These are phyloP conservation scores for Sialia sialis DNA, from an alignment of 2,113 vertebrate species.

Conservation along the genomic window DNA sequence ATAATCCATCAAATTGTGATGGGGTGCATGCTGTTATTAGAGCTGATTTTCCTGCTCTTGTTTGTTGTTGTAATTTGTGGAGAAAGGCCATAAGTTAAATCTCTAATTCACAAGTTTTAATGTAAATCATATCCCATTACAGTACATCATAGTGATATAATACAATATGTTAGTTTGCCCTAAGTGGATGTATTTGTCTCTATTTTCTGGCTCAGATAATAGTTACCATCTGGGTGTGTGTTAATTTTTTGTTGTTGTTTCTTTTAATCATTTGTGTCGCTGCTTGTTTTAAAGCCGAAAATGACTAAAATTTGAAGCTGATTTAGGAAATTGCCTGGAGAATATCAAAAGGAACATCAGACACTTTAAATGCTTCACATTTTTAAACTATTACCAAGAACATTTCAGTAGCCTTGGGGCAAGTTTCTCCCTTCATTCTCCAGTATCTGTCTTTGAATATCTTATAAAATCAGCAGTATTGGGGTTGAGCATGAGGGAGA, in stretches of 20 bases:
- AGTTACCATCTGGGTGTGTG: slow-evolving; percentile 73
- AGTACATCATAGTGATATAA: slow-evolving; percentile 66
- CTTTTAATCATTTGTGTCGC: slow-evolving; percentile 53
- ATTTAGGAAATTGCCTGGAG: slow-evolving; percentile 63
- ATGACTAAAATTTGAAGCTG: slow-evolving; percentile 70
- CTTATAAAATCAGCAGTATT: background rate
- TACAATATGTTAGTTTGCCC: slow-evolving; percentile 69
- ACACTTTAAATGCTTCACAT: slow-evolving; percentile 33
- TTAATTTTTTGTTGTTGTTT: slow-evolving; percentile 69
- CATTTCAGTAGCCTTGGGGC: slow-evolving; percentile 12
- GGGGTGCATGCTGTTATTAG: slow-evolving; percentile 36
- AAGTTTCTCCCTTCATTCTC: background rate
- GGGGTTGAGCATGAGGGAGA: background rate
- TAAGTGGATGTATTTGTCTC: slow-evolving; percentile 59
- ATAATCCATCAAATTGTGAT: slow-evolving; percentile 31
- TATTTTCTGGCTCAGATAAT: slow-evolving; percentile 73
- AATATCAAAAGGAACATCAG: slow-evolving; percentile 47
- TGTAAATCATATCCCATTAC: slow-evolving; percentile 65
- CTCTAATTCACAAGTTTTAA: slow-evolving; percentile 65
- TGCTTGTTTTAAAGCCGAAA: slow-evolving; percentile 71
- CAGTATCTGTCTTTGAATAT: background rate
- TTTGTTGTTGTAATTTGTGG: slow-evolving; percentile 63
- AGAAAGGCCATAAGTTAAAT: slow-evolving; percentile 66
- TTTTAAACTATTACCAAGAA: slow-evolving; percentile 42
- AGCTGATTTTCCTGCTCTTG: slow-evolving; percentile 36